A percentile compares a stretch with the other conserved stretches of the same genome.
These are phyloP conservation scores for Progne subis DNA, from an alignment of 2,113 vertebrate genomes.

Conservation along the genomic window DNA sequence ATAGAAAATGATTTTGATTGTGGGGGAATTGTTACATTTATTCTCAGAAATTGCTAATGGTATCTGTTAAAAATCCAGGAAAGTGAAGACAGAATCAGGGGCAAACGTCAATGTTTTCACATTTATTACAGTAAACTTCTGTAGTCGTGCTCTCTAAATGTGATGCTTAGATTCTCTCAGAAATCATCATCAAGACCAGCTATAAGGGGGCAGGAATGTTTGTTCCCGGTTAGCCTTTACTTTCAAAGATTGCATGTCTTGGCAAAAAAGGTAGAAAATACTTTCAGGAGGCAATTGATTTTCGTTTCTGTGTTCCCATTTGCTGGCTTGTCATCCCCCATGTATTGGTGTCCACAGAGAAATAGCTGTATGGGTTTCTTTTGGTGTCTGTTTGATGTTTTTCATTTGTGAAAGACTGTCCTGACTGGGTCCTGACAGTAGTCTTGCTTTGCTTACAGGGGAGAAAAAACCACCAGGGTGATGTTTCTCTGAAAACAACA, in stretches of 20 bases:
- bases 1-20: neutral
- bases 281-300: neutral
- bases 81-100: neutral
- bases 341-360: neutral
- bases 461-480: neutral
- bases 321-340: neutral
- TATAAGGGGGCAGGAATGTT: neutral
- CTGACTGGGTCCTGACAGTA: neutral
- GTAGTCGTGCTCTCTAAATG: neutral
- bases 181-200: neutral
- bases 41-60: neutral
- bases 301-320: neutral
- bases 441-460: neutral
- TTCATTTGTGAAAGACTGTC: neutral
- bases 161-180: neutral
- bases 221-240: neutral
- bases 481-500: neutral
- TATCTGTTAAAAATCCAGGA: neutral
- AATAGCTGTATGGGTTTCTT: neutral
- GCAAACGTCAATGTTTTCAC: neutral
- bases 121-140: neutral
- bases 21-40: neutral
- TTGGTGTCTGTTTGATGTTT: neutral
- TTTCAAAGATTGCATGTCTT: neutral
- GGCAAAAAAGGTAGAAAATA: neutral